Percentiles rank a stretch among this genome's conserved stretches.
These are phyloP conservation scores for Drosophila monieri DNA, from an alignment of 2,888 invertebrate species.

Conservation along the genomic window DNA sequence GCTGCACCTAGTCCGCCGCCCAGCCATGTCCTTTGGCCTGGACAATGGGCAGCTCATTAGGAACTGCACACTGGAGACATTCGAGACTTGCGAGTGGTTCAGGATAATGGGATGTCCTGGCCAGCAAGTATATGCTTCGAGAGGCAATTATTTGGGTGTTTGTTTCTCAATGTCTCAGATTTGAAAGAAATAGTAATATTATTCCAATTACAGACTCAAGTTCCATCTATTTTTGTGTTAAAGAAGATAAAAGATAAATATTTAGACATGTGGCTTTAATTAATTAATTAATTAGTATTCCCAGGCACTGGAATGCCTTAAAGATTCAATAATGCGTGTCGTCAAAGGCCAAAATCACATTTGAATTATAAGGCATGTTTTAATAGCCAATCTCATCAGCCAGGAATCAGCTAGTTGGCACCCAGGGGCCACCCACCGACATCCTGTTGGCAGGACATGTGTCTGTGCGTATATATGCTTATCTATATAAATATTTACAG, in stretches of 20 bases:
- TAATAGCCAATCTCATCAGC: slow-evolving; percentile 6
- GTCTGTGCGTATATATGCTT: background rate
- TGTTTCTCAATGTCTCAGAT: background rate
- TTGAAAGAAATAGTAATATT: too few species aligned
- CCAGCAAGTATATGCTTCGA: slow-evolving; percentile 1
- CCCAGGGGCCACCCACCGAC: slow-evolving; percentile 21
- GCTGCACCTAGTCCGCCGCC: background rate
- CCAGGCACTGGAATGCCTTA: background rate
- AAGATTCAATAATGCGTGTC: background rate
- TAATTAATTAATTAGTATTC: too few species aligned
- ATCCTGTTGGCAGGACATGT: slow-evolving; percentile 21
- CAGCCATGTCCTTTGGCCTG: background rate
- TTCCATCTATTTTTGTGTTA: too few species aligned
- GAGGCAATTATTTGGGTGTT: slow-evolving; percentile 39
- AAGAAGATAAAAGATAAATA: too few species aligned
- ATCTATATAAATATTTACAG: background rate
- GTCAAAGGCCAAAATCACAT: slow-evolving; percentile 35
- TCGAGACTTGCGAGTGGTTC: slow-evolving; percentile 21
- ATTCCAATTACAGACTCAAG: too few species aligned
- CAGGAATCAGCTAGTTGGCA: background rate
- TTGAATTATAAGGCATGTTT: slow-evolving; percentile 66
- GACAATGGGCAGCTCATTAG: slow-evolving; percentile 55
- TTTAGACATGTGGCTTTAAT: too few species aligned
- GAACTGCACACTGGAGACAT: slow-evolving; percentile 36
- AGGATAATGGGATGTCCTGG: background rate